Conservation (phyloP, 2,113 vertebrate genomes). For the Empidonax alnorum region DNA sequence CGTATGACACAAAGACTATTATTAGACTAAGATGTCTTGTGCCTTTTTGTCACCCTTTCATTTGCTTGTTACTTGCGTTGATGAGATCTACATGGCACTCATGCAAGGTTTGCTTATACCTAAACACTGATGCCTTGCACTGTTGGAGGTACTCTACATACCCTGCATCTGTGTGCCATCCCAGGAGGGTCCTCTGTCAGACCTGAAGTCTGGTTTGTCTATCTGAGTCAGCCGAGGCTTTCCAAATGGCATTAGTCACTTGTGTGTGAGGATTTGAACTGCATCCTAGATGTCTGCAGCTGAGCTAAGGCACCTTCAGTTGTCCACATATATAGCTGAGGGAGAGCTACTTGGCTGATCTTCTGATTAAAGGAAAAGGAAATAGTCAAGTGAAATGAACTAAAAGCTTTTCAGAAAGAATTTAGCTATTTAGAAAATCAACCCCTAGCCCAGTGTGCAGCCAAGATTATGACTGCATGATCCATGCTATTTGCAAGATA, state of each 20-base stretch:
- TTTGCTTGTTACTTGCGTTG: neutral
- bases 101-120: neutral
- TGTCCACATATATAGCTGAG: neutral
- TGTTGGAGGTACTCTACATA: neutral
- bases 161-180: too few relatives aligned
- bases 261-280: neutral
- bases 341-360: fast-evolving
- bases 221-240: neutral
- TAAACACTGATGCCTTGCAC: neutral
- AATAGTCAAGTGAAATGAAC: neutral
- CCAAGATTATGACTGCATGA: neutral
- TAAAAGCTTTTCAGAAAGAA: neutral
- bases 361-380: neutral
- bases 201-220: neutral
- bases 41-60: neutral
- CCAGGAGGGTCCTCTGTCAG: neutral
- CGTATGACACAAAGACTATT: neutral
- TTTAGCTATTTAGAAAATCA: neutral
- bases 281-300: neutral
- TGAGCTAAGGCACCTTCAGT: neutral
- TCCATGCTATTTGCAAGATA: neutral
- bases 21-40: neutral
- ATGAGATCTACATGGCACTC: neutral
- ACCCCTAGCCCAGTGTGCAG: neutral
- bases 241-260: neutral